phyloP scores from a whole-genome alignment of 2,888 invertebrate genomes.

The Rotaria socialis region DNA sequence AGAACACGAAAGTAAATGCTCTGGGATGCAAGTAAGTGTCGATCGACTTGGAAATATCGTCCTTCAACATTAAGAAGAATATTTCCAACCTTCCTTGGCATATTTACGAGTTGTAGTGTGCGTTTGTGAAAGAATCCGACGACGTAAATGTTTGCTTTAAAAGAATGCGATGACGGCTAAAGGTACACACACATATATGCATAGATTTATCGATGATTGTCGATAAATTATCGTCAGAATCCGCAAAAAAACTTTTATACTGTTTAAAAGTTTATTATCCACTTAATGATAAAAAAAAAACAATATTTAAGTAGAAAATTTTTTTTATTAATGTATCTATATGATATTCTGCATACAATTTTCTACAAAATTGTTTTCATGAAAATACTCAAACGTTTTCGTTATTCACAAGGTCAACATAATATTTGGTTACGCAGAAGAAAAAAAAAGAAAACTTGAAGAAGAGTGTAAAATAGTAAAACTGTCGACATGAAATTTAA shows the following conservation, averaged over 20 bases:
- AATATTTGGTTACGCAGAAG: no score
- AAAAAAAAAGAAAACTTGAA: no score
- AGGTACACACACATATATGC: neutral
- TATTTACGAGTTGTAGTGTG: neutral
- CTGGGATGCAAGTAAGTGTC: neutral
- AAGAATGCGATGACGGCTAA: neutral
- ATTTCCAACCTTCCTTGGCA: constrained; percentile 4
- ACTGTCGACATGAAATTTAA: no score
- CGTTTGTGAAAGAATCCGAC: neutral
- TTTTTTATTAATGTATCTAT: neutral
- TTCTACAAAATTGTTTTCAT: no score
- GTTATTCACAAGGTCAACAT: no score
- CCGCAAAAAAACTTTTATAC: no score
- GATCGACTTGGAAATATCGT: neutral
- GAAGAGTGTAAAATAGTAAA: no score
- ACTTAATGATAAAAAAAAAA: neutral
- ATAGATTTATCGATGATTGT: neutral
- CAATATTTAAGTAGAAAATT: neutral
- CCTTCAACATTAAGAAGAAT: neutral
- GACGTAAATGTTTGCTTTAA: neutral
- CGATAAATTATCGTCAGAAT: neutral
- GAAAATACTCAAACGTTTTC: no score
- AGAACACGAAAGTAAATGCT: neutral
- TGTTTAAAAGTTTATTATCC: neutral
- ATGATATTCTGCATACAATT: no score